phyloP scores from a whole-genome alignment of 1,140 invertebrate genomes.

The Watersipora subatra region DNA sequence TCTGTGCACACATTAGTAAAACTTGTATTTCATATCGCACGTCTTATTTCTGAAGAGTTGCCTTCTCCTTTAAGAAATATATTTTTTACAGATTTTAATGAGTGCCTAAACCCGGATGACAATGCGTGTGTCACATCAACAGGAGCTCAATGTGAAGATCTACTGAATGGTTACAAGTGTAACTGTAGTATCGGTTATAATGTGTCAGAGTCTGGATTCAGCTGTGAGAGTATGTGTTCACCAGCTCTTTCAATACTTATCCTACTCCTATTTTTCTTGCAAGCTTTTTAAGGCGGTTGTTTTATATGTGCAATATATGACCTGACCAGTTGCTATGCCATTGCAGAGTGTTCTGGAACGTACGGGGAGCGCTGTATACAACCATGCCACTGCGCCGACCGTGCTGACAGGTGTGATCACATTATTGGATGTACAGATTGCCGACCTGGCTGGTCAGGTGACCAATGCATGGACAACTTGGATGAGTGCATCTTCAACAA shows the following conservation, averaged over 20 bases:
- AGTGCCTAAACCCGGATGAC: background rate
- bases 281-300: no score
- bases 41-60: no score
- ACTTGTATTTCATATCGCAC: no score
- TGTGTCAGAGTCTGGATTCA: background rate
- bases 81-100: background rate
- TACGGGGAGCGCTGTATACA: background rate
- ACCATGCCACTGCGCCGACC: background rate
- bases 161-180: background rate
- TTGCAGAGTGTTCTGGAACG: background rate
- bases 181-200: background rate
- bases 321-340: no score
- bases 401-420: background rate
- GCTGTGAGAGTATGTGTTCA: background rate
- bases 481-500: constrained; percentile 3
- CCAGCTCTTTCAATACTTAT: no score
- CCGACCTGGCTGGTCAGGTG: background rate
- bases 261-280: no score
- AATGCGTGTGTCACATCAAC: background rate
- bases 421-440: constrained; percentile 4
- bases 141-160: background rate
- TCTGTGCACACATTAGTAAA: no score
- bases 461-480: background rate
- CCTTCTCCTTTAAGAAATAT: no score
- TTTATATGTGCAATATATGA: no score